Conservation (phyloP, 1,140 invertebrate genomes). For the Diachasmimorpha longicaudata region DNA sequence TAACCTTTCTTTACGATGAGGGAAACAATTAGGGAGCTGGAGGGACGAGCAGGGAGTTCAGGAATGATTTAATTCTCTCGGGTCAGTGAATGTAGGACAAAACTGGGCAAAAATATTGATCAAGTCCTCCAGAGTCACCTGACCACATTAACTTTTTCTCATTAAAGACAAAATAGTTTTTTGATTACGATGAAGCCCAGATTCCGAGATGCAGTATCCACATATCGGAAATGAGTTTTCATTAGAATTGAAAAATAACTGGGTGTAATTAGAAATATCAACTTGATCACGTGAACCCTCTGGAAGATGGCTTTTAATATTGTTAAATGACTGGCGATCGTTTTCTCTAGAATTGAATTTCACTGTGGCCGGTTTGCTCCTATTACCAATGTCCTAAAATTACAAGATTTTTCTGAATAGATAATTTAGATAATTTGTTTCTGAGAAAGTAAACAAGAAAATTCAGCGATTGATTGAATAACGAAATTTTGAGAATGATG, state of each 20-base stretch:
- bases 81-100: background rate
- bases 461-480: background rate
- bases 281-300: too few species aligned
- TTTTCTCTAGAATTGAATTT: slow-evolving; percentile 45
- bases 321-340: slow-evolving; percentile 8
- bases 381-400: slow-evolving; percentile 24
- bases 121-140: too few species aligned
- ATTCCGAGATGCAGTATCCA: too few species aligned
- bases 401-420: slow-evolving; percentile 32
- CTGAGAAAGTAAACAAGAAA: slow-evolving; percentile 20
- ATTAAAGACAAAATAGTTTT: too few species aligned
- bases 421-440: slow-evolving; percentile 44
- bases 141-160: too few species aligned
- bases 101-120: background rate
- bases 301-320: too few species aligned
- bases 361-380: slow-evolving; percentile 41
- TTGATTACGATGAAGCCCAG: too few species aligned
- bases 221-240: too few species aligned
- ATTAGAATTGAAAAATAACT: too few species aligned
- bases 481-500: background rate
- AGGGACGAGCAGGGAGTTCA: background rate
- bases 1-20: background rate
- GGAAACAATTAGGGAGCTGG: background rate
- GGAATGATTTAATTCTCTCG: background rate
- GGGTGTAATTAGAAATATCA: too few species aligned